A percentile compares a stretch with the other conserved stretches of the same genome.
These are phyloP conservation scores for Turnix velox DNA, from an alignment of 2,113 vertebrate genomes.

Conservation along the genomic window DNA sequence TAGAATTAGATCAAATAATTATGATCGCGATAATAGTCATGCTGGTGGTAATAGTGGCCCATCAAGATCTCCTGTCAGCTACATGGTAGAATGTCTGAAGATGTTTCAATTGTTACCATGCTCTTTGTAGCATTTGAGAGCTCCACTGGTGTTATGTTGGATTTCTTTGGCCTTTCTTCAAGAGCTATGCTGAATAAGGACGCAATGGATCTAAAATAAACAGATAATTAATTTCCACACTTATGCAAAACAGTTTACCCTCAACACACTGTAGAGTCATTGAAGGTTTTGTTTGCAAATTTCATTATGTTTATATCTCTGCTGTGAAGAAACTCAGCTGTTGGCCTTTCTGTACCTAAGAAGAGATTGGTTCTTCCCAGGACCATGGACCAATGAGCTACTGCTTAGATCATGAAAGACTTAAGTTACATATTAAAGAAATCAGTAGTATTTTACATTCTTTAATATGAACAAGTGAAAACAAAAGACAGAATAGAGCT, in stretches of 20 bases:
- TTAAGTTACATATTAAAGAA: background rate
- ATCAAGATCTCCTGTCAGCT: background rate
- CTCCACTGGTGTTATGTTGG: background rate
- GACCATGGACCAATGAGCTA: background rate
- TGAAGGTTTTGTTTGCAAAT: slow-evolving; percentile 2
- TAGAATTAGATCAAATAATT: background rate
- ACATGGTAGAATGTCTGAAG: background rate
- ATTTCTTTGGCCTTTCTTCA: slow-evolving; percentile 20
- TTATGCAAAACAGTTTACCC: slow-evolving; percentile 30
- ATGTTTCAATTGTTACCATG: background rate
- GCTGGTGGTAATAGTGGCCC: background rate
- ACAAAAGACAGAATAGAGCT: background rate
- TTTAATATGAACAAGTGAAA: background rate
- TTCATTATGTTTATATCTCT: background rate
- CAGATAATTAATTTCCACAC: slow-evolving; percentile 26
- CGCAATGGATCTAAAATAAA: slow-evolving; percentile 6
- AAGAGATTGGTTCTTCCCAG: background rate
- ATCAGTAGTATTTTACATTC: background rate
- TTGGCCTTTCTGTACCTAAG: background rate
- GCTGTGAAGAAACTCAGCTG: background rate
- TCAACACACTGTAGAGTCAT: background rate
- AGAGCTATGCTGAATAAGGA: background rate
- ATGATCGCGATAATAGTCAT: background rate
- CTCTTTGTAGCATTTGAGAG: slow-evolving; percentile 8
- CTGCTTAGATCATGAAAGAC: background rate